phyloP scores from a whole-genome alignment of 2,888 invertebrate genomes.

The Pollenia griseotomentosa region DNA sequence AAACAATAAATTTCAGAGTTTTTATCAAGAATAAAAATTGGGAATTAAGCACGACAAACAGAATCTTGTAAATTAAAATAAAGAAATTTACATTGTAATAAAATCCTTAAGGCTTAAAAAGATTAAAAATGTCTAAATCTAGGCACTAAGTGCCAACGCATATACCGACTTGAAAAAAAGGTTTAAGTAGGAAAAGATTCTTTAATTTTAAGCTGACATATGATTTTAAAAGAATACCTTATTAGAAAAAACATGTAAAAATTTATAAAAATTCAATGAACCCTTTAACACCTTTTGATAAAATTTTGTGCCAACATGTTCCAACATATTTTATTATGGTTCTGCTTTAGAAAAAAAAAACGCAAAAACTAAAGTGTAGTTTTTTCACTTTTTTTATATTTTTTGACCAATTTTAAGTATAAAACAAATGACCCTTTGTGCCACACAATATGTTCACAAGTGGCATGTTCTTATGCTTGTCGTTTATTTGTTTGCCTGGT shows the following conservation, averaged over 20 bases:
- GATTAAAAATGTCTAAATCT: too few relatives aligned
- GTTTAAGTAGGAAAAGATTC: too few relatives aligned
- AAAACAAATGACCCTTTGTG: constrained; percentile 75
- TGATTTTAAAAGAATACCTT: too few relatives aligned
- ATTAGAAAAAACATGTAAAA: background rate
- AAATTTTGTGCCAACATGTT: background rate
- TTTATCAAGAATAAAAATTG: too few relatives aligned
- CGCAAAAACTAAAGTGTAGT: background rate
- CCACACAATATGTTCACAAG: constrained; percentile 75
- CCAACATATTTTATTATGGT: constrained; percentile 11
- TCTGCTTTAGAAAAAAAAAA: background rate
- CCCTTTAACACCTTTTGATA: constrained; percentile 3
- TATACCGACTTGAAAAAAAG: too few relatives aligned
- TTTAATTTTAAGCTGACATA: too few relatives aligned
- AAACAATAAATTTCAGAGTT: too few relatives aligned
- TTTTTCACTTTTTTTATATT: background rate
- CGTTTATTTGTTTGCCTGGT: constrained; percentile 37
- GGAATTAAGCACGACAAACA: too few relatives aligned
- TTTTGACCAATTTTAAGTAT: constrained; percentile 55
- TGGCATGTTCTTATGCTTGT: constrained; percentile 71
- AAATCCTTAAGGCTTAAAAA: too few relatives aligned
- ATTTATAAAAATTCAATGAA: background rate
- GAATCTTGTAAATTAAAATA: too few relatives aligned
- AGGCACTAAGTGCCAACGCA: too few relatives aligned
- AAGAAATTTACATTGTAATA: too few relatives aligned